These are phyloP conservation scores for Sebastes hubbsi DNA, from an alignment of 2,797 vertebrate genomes.

Conservation along the genomic window DNA sequence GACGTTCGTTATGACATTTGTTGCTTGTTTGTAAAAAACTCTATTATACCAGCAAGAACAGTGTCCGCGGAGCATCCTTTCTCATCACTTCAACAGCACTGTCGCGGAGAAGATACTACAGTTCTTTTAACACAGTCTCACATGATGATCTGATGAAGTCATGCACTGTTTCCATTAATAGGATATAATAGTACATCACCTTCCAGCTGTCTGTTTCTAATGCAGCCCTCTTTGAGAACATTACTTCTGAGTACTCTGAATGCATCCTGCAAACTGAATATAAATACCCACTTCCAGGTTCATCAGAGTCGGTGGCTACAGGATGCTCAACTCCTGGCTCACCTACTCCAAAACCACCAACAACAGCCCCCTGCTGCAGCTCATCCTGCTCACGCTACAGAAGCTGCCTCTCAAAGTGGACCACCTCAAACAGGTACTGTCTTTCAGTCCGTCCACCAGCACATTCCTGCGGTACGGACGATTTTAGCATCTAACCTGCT, in stretches of 20 bases:
- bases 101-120: no score
- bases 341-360: conserved; percentile 92
- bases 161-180: neutral
- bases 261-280: neutral
- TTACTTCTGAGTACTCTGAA: neutral
- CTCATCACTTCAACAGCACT: no score
- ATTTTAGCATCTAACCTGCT: neutral
- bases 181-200: neutral
- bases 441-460: neutral
- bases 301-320: conserved; percentile 92
- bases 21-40: no score
- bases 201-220: neutral
- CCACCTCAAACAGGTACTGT: conserved; percentile 92
- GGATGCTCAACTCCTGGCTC: conserved; percentile 93
- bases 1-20: no score
- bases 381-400: conserved; percentile 92
- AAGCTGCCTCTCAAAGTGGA: conserved; percentile 95
- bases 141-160: neutral
- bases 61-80: no score
- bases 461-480: no score
- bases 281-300: conserved; percentile 79
- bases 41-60: no score
- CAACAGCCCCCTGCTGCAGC: conserved; percentile 92
- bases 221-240: neutral
- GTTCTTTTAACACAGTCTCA: neutral